Evolutionary conservation across 2,113 vertebrate genomes (phyloP).

Genomic region (Uria aalge): DNA sequence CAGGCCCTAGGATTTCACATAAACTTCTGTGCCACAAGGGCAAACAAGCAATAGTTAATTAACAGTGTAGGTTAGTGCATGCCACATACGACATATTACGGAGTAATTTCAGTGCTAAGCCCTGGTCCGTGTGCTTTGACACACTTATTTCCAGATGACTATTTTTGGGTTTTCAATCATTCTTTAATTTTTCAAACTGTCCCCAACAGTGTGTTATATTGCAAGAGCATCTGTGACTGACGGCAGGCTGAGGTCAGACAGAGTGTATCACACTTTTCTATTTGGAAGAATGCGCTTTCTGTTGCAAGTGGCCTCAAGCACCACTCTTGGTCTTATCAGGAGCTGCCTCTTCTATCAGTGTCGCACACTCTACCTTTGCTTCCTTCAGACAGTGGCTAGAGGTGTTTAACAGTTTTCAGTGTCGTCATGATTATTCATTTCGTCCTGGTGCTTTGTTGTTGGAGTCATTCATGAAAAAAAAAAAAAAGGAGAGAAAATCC

Average conservation of each 20-base stretch:
- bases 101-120: background rate
- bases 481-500: background rate
- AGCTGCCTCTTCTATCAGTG: background rate
- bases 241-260: background rate
- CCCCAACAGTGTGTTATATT: background rate
- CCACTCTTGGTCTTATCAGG: background rate
- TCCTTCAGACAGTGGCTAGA: background rate
- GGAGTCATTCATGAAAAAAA: background rate
- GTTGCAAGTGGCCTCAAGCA: background rate
- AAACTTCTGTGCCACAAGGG: background rate
- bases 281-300: background rate
- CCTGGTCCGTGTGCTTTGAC: background rate
- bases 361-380: rapidly evolving
- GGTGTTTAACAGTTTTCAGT: background rate
- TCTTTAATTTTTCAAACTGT: background rate
- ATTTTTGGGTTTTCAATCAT: background rate
- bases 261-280: background rate
- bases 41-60: background rate
- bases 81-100: no score
- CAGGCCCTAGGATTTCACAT: background rate
- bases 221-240: background rate
- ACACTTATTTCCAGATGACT: background rate
- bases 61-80: background rate
- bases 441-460: background rate
- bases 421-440: background rate